Base-by-base conservation (phyloP, 1,140 invertebrate genomes). In the Drosophila pseudoobscura region DNA sequence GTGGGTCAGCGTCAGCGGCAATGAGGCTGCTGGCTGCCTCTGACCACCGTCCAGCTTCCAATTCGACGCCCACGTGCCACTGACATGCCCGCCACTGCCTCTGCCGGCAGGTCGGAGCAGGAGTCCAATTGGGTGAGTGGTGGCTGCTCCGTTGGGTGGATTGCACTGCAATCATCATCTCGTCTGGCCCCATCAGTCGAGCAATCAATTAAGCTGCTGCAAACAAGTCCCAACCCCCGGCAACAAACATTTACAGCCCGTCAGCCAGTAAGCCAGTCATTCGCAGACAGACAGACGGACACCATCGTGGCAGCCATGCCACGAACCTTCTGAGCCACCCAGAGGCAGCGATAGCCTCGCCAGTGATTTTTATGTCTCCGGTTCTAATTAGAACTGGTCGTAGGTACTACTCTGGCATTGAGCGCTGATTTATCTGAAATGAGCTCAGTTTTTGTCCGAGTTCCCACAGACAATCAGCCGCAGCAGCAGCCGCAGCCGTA, bases 351-450 rank as follows among this genome's bases (percentile, higher is more conserved):
- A 46, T 8, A 22, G 50, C 17, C 24, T 44, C 46, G 46, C 56
- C 60, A 54, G 73, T 62, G 77, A 84, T 80, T 88, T 87, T 78
- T 88, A 83, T 88, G 83, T 88, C 83, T 88, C 83, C 83, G 83
- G 83, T 88, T 88, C 83, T 88, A 88, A 88, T 88, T 88, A 83
- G 70, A 88, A 80, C 65, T 77, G 65, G 73, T 78, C 49, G 61
- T 49, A 83, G 69, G 73, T 78, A 64, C 39, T 58, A 59, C 39
- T 58, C 63, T 87, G 82, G 75, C 82, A 87, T 88, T 87, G 82
- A 88, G 78, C 83, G 78, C 54, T 87, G 83, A 87, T 87, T 87
- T 87, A 83, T 88, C 52, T 51, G 65, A 87, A 82, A 75, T 58
- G 82, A 55, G 75, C 43, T 41, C 31, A 41, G 24, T 59, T 78